These are phyloP conservation scores for Neodiprion fabricii DNA, from an alignment of 1,140 invertebrate genomes.

Conservation along the genomic window DNA sequence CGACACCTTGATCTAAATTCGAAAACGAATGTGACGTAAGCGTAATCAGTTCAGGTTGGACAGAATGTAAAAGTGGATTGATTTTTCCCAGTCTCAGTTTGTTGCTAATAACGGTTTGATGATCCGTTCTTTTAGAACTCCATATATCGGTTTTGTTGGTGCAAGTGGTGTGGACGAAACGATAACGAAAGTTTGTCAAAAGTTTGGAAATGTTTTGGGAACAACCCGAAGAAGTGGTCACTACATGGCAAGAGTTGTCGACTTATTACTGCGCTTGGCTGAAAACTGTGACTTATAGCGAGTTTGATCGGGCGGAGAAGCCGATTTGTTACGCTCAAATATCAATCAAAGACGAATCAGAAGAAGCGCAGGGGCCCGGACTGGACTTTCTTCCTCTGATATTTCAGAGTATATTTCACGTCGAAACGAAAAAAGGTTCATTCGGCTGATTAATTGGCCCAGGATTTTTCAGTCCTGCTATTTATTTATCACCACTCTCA, in stretches of 20 bases:
- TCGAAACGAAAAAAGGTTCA: constrained; percentile 73
- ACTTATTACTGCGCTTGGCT: constrained; percentile 64
- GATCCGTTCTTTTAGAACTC: too few species aligned
- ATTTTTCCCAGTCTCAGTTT: too few species aligned
- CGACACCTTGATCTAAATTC: too few species aligned
- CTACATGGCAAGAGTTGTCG: constrained; percentile 60
- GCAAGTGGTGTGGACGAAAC: too few species aligned
- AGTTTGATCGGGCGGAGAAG: constrained; percentile 66
- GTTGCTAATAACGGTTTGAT: too few species aligned
- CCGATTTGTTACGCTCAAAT: constrained; percentile 67
- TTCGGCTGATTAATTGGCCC: neutral
- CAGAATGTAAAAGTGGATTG: too few species aligned
- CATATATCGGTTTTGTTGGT: too few species aligned
- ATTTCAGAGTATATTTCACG: constrained; percentile 68
- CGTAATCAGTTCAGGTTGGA: too few species aligned
- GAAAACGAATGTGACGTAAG: too few species aligned
- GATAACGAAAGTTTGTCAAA: neutral
- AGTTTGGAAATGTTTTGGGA: constrained; percentile 48
- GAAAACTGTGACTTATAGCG: constrained; percentile 71
- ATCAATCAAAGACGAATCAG: constrained; percentile 28
- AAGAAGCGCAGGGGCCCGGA: constrained; percentile 49
- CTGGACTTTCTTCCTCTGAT: constrained; percentile 66
- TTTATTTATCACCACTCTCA: neutral
- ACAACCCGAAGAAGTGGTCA: constrained; percentile 34
- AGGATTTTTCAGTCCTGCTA: neutral